Evolutionary conservation across 2,888 invertebrate genomes (phyloP).

Genomic region (Pachymerium ferrugineum): DNA sequence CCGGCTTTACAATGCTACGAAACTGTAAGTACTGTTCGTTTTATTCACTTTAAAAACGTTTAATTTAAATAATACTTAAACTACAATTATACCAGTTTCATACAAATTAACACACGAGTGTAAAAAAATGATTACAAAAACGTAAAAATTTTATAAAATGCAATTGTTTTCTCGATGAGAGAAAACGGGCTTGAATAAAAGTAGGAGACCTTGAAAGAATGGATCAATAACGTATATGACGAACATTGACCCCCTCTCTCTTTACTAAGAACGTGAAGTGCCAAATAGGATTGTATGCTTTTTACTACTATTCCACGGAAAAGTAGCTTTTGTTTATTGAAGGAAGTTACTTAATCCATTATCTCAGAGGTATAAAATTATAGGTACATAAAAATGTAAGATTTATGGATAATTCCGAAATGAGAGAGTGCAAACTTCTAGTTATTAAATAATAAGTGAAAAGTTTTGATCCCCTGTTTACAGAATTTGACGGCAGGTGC

Average conservation of each 20-base stretch:
- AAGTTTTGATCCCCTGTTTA: too few relatives aligned
- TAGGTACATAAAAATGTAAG: too few relatives aligned
- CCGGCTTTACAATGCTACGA: not conserved
- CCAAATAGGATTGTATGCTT: not conserved
- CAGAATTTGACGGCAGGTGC: too few relatives aligned
- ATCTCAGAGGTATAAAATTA: too few relatives aligned
- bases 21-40: not conserved
- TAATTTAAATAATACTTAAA: not conserved
- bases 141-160: not conserved
- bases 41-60: not conserved
- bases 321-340: too few relatives aligned
- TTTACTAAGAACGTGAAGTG: not conserved
- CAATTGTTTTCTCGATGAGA: not conserved
- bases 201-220: conserved; percentile 14
- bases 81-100: too few relatives aligned
- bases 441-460: too few relatives aligned
- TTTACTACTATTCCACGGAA: too few relatives aligned
- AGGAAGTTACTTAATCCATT: too few relatives aligned
- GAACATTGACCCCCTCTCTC: not conserved
- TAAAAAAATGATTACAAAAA: not conserved
- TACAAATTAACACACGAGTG: not conserved
- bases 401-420: too few relatives aligned
- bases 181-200: not conserved
- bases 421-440: too few relatives aligned
- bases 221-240: conserved; percentile 1